phyloP scores from a whole-genome alignment of 2,888 invertebrate genomes.

The Willowsia nigromaculata region DNA sequence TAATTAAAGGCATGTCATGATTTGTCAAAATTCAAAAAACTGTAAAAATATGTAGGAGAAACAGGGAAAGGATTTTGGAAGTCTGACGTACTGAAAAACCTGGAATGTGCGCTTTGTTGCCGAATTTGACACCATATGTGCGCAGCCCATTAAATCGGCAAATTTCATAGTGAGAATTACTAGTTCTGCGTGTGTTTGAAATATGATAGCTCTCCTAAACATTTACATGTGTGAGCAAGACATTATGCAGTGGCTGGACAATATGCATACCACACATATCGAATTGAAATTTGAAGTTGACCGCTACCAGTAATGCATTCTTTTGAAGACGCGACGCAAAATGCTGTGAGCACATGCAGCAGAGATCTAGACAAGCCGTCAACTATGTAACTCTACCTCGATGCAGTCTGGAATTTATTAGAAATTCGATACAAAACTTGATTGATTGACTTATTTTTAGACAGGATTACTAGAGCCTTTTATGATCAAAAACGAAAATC shows the following conservation, averaged over 20 bases:
- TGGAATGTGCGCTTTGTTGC: neutral
- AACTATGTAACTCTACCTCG: neutral
- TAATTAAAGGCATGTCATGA: neutral
- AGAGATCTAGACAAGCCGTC: too few relatives aligned
- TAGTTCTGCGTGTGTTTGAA: neutral
- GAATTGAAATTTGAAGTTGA: neutral
- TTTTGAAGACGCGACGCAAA: neutral
- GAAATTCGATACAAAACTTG: neutral
- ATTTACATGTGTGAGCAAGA: neutral
- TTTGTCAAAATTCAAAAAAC: neutral
- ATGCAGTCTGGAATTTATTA: constrained; percentile 8
- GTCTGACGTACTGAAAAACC: neutral
- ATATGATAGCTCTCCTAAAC: neutral
- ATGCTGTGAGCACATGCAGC: neutral
- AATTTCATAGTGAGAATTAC: neutral
- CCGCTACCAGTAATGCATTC: neutral
- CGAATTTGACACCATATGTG: neutral
- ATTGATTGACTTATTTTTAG: neutral
- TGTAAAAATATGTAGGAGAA: neutral
- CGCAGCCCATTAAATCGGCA: neutral
- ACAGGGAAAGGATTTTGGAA: neutral
- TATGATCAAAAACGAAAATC: too few relatives aligned
- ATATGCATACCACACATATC: neutral
- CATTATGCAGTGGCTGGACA: neutral
- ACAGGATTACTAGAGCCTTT: too few relatives aligned